phyloP scores from a whole-genome alignment of 2,797 vertebrate genomes.

The Poecilia picta region DNA sequence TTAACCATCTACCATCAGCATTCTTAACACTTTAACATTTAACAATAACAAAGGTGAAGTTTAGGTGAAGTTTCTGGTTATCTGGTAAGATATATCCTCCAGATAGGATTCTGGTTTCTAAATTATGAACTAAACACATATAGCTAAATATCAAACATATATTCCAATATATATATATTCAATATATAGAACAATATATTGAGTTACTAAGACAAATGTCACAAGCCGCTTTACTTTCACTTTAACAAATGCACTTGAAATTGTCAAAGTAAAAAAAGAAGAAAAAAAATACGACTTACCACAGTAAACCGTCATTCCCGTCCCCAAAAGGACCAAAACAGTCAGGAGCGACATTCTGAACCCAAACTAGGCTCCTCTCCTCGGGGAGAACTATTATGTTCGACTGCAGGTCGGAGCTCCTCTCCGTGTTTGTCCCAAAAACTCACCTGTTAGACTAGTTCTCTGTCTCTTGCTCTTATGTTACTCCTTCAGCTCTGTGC shows the following conservation, averaged over 20 bases:
- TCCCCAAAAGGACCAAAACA: conserved; percentile 5
- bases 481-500: background rate
- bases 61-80: background rate
- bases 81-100: background rate
- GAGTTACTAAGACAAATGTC: background rate
- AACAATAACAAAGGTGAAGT: background rate
- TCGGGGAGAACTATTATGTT: background rate
- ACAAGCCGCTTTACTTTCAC: background rate
- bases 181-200: background rate
- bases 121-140: background rate
- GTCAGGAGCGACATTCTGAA: background rate
- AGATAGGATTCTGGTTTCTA: background rate
- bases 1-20: too few species aligned
- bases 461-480: too few species aligned
- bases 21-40: background rate
- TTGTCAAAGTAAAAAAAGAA: background rate
- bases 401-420: background rate
- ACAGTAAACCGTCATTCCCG: background rate
- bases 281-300: background rate
- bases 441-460: background rate
- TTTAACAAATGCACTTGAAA: background rate
- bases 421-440: background rate
- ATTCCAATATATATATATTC: too few species aligned
- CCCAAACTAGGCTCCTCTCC: background rate
- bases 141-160: background rate